A percentile compares a stretch with the other conserved stretches of the same genome.
Conservation (phyloP, 2,113 vertebrate species). For the Montifringilla adamsi region DNA sequence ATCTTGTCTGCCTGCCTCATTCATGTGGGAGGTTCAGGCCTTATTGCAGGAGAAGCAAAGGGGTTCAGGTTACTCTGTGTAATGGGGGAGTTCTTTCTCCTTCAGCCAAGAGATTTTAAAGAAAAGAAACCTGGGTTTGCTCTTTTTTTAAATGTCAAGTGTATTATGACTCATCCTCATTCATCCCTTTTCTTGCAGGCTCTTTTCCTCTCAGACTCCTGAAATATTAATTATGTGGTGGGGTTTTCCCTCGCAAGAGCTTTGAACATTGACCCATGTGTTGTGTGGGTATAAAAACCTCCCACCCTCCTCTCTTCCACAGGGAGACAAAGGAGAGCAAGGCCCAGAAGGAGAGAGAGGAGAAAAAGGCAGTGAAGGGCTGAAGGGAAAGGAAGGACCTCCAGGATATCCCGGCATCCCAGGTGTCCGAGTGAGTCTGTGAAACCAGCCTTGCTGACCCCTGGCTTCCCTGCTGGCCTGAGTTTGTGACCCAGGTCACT, state of each 20-base stretch:
- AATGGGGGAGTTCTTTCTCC: conserved; percentile 17
- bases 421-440: conserved; percentile 87
- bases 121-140: conserved; percentile 1
- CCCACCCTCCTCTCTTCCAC: conserved; percentile 24
- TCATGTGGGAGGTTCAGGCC: background rate
- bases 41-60: background rate
- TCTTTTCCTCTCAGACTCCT: conserved; percentile 46
- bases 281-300: conserved; percentile 7
- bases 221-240: conserved; percentile 47
- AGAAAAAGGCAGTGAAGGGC: conserved; percentile 87
- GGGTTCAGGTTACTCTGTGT: background rate
- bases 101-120: conserved; percentile 8
- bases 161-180: conserved; percentile 55
- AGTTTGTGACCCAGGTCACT: background rate
- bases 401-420: conserved; percentile 84
- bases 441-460: background rate
- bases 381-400: conserved; percentile 89
- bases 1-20: background rate
- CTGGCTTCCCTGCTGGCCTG: background rate
- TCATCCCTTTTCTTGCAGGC: conserved; percentile 24
- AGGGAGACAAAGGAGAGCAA: conserved; percentile 94
- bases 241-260: background rate
- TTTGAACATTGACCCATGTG: background rate
- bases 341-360: conserved; percentile 90
- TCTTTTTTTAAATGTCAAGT: conserved; percentile 48